Base-by-base conservation (phyloP, 2,113 vertebrate genomes). In the Pipa parva region DNA sequence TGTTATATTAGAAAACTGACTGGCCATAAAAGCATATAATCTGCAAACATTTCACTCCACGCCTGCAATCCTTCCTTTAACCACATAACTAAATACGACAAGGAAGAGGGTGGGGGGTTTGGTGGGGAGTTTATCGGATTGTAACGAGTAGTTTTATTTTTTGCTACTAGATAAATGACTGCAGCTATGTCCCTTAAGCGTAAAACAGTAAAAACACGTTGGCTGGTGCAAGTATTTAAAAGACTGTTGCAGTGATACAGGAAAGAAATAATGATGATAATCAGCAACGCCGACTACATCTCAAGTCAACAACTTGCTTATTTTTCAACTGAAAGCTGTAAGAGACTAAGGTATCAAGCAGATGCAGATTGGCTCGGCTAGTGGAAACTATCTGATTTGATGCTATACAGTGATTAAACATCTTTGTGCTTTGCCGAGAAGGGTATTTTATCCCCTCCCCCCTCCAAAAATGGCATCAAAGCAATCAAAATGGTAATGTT, bases 401-500 rank as follows among this genome's bases (percentile, higher is more conserved):
- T 85, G 79, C 80, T 58, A 68, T 76, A 69, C 81, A 79, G 83
- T 83, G 87, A 90, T 89, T 86, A 87, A 88, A 86, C 82, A 88
- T 82, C 80, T 83, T 87, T 85, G 87, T 88, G 90, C 89, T 80
- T 79, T 82, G 87, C 89, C 83, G 89, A 92, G 85, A 87, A 87
- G 82, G 81, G 86, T 81, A 87, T 88, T 87, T 88, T 87, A 63
- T 83, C 89, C 91, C 89, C 90, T 31, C 29, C 29, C 10, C 84
- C 82, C 85, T 85, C 88, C 90, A 90, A 92, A 98, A 95, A 93
- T 90, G 92, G 92, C 95, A 92, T 92, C 94, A 92, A 93, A 93
- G 93, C 95, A 92, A 97, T 97, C 95, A 97, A 95, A 97, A 96
- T 95, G 95, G 93, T 90, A 96, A 97, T 97, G 92, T 88, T 85